Conservation (phyloP, 1,140 invertebrate species). For the Calephelis virginiensis region DNA sequence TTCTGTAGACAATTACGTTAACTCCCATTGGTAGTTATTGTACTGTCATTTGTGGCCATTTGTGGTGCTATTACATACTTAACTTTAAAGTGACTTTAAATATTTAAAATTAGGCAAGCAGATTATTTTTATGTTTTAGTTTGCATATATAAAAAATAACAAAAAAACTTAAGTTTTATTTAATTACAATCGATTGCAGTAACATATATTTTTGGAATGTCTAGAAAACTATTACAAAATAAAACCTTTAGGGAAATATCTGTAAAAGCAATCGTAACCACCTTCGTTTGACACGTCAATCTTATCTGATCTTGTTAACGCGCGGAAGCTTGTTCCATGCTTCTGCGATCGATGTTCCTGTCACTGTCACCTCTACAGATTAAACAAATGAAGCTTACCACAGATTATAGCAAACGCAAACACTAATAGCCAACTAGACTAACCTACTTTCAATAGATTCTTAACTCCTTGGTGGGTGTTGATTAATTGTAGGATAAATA, state of each 20-base stretch:
- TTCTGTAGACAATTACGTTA: background rate
- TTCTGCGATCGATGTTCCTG: slow-evolving; percentile 19
- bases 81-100: no score
- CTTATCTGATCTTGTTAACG: slow-evolving; percentile 34
- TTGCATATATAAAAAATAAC: no score
- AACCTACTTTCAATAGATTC: slow-evolving; percentile 25
- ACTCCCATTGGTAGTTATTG: no score
- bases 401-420: slow-evolving; percentile 15
- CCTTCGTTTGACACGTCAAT: slow-evolving; percentile 18
- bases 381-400: slow-evolving; percentile 20
- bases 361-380: slow-evolving; percentile 26
- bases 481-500: slow-evolving; percentile 16
- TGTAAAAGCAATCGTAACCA: slow-evolving; percentile 5
- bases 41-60: no score
- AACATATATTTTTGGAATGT: no score
- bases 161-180: no score
- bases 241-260: background rate
- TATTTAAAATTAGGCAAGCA: no score
- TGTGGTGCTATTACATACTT: no score
- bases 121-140: no score
- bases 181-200: no score
- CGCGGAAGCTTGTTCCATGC: slow-evolving; percentile 21
- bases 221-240: slow-evolving; percentile 7
- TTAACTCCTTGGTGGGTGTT: slow-evolving; percentile 15
- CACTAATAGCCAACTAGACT: slow-evolving; percentile 19